Base-by-base conservation (phyloP, 2,888 invertebrate species). In the Scotopteryx bipunctaria region DNA sequence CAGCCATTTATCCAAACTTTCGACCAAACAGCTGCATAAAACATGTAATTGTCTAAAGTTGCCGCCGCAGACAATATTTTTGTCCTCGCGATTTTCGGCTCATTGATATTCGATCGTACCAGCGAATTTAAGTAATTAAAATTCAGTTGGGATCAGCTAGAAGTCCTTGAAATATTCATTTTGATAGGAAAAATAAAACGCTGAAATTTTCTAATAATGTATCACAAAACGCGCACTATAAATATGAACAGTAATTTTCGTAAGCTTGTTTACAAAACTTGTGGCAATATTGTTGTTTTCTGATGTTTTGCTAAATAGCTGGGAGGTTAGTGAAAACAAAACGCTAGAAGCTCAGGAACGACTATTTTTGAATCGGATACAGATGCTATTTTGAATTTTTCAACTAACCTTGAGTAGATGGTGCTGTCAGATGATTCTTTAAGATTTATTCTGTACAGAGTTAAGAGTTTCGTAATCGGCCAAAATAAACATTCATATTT, bases 401-500 rank as follows among this genome's bases (percentile, higher is more conserved):
- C 61, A 55, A 41, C 55, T 76, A 82, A 84, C 88, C 88, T 90
- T 89, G 86, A 77, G 59, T 56, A 67, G 72, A 63, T 76, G 78
- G 69, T 78, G 77, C 76, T 63, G 76, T 80, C 80, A 72, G 75
- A 64, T 73, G 76, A 78, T 81, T 83, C 80, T 81, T 81, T 72
- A 61, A 86, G 82, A 86, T 86, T 82, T 81, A 85, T 80, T 68
- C 67, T 74, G 78, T 76, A 73, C 73, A 70, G 67, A 67, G 72
- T 73, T 78, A 75, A 77, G 77, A 71, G 78, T 89, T 85, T 87
- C 85, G 85, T 86, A 88, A 89, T 83, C 83, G 69, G 76, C 81
- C 73, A 83, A 87, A 89, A 90, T 90, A 90, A 87, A 85, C 82
- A 71, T 82, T 81, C 77, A 84, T 84, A 85, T 84, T 86, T 87